Evolutionary conservation across 2,797 vertebrate genomes (phyloP).

Genomic region (Pterois miles): DNA sequence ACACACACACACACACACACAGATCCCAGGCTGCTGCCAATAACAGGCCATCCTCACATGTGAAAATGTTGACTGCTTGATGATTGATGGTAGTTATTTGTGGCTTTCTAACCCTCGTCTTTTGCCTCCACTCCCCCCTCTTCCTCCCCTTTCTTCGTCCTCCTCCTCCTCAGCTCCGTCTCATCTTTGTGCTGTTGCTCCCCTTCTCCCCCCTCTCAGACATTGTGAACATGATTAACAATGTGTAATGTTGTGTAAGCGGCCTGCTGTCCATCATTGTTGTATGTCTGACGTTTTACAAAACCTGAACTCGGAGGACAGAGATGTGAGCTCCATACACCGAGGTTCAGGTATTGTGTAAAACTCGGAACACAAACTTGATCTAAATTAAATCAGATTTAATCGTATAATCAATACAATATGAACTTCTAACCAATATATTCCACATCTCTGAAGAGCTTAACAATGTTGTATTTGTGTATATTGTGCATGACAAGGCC

Average conservation of each 20-base stretch:
- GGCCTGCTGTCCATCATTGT: slow-evolving; percentile 69
- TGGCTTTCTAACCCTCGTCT: slow-evolving; percentile 82
- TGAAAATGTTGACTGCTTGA: slow-evolving; percentile 87
- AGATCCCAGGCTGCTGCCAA: slow-evolving; percentile 88
- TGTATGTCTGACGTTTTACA: slow-evolving; percentile 29
- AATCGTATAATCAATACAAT: not conserved
- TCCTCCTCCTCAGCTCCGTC: slow-evolving; percentile 38
- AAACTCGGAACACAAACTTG: not conserved
- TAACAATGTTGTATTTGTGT: not conserved
- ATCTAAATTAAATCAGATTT: not conserved
- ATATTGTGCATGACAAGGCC: not conserved
- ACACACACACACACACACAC: slow-evolving; percentile 65
- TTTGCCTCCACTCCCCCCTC: slow-evolving; percentile 53
- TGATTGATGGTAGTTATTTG: slow-evolving; percentile 92
- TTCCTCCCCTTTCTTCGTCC: slow-evolving; percentile 51
- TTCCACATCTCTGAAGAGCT: not conserved
- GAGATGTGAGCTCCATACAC: not conserved
- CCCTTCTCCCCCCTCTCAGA: slow-evolving; percentile 26
- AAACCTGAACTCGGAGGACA: slow-evolving; percentile 16
- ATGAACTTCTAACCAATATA: not conserved
- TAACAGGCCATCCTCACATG: slow-evolving; percentile 87
- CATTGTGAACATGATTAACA: slow-evolving; percentile 83
- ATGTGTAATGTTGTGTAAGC: slow-evolving; percentile 77
- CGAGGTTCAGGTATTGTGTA: not conserved
- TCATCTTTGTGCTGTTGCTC: slow-evolving; percentile 48